Base-by-base conservation (phyloP, 2,113 vertebrate genomes). In the Anarrhichthys ocellatus region DNA sequence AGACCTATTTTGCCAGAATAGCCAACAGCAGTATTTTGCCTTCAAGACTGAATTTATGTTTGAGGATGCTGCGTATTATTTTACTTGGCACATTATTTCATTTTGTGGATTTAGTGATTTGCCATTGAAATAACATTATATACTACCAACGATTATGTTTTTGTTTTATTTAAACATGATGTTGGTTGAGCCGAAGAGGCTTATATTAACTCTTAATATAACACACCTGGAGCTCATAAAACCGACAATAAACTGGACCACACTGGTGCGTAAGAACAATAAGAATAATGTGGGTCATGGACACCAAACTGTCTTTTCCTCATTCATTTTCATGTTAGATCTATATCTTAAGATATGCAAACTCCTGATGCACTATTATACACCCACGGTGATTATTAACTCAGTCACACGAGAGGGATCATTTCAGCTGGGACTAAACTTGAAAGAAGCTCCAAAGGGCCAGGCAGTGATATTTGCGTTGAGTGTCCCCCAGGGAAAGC, bases 291-390 rank as follows among this genome's bases (percentile, higher is more conserved):
- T 15, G 71, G 89, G 81, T 88, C 87, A 76, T 66, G 70, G 84
- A 88, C 84, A 88, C 84, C 78, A 86, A 88, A 87, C 89, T 70
- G 82, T 82, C 81, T 87, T 84, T 76, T 32, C 74, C 87, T 90
- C 87, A 92, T 95, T 89, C 88, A 85, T 92, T 90, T 93, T 91
- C 93, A 94, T 92, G 91, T 90, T 80, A 91, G 93, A 94, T 93
- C 91, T 52, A 94, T 92, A 89, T 95, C 94, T 94, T 92, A 91
- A 87, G 56, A 82, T 90, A 87, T 88, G 88, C 93, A 81, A 73
- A 81, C 82, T 88, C 80, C 80, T 77, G 67, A 83, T 89, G 83
- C 71, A 80, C 78, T 64, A 80, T 88, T 91, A 89, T 92, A 81
- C 81, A 91, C 86, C 71, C 87, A 38, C 29, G 44, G 76, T 84